Conservation (phyloP, 2,888 invertebrate genomes). For the Pycnomerus fuliginosus region DNA sequence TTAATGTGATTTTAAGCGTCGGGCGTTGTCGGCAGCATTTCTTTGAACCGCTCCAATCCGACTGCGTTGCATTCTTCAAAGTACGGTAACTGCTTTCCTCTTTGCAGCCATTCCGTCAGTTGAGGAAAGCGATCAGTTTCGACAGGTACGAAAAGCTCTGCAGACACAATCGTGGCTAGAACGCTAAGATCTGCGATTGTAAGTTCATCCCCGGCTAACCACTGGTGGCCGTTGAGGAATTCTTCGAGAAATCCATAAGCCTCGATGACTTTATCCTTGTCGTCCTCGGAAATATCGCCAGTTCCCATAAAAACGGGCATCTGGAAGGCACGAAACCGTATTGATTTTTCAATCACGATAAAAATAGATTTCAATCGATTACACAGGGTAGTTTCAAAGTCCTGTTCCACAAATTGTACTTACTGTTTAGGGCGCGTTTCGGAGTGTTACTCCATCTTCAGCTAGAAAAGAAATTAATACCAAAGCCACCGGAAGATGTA, state of each 20-base stretch:
- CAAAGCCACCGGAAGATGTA: too few relatives aligned
- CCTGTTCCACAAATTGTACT: too few relatives aligned
- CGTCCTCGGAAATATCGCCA: slow-evolving; percentile 45
- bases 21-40: slow-evolving; percentile 21
- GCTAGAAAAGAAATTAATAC: too few relatives aligned
- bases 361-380: not conserved
- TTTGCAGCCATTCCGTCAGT: slow-evolving; percentile 52
- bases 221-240: slow-evolving; percentile 37
- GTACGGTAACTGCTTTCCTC: slow-evolving; percentile 37
- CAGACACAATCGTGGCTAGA: slow-evolving; percentile 52
- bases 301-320: slow-evolving; percentile 39
- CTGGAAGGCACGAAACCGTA: slow-evolving; percentile 26
- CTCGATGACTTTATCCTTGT: slow-evolving; percentile 47
- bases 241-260: slow-evolving; percentile 41
- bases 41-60: slow-evolving; percentile 30
- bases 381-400: too few relatives aligned
- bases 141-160: slow-evolving; percentile 51
- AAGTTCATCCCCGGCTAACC: slow-evolving; percentile 41
- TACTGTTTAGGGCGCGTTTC: too few relatives aligned
- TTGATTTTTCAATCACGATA: not conserved
- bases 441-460: too few relatives aligned
- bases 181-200: slow-evolving; percentile 46
- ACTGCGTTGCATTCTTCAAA: slow-evolving; percentile 39
- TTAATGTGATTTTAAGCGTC: slow-evolving; percentile 2
- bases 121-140: slow-evolving; percentile 46